These are phyloP conservation scores for Sitobion miscanthi DNA, from an alignment of 1,140 invertebrate species.

Conservation along the genomic window DNA sequence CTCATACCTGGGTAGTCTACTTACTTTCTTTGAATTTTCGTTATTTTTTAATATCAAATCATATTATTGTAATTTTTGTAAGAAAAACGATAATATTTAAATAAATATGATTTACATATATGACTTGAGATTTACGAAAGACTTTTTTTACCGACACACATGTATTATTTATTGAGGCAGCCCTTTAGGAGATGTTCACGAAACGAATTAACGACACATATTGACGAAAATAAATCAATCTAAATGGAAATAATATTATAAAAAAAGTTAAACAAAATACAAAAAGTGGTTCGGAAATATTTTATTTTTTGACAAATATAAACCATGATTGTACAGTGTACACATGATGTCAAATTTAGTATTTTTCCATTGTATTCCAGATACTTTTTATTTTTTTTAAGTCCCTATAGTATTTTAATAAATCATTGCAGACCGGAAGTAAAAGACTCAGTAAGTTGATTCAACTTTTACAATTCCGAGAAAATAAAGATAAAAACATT, in stretches of 20 bases:
- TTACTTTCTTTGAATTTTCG: background rate
- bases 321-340: background rate
- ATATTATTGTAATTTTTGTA: background rate
- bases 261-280: background rate
- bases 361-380: background rate
- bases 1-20: background rate
- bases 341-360: slow-evolving; percentile 39
- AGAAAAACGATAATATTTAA: background rate
- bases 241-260: slow-evolving; percentile 5
- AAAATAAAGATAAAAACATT: slow-evolving; percentile 14
- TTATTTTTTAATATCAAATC: background rate
- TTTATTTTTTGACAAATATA: slow-evolving; percentile 50
- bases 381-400: background rate
- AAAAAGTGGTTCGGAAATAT: background rate
- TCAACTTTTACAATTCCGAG: background rate
- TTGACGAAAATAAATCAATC: slow-evolving; percentile 48
- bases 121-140: background rate
- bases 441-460: slow-evolving; percentile 23
- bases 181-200: background rate
- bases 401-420: slow-evolving; percentile 5
- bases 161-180: slow-evolving; percentile 42
- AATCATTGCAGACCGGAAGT: background rate
- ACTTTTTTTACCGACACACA: slow-evolving; percentile 15
- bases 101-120: background rate
- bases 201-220: slow-evolving; percentile 42